These are phyloP conservation scores for Todus mexicanus DNA, from an alignment of 2,797 vertebrate genomes.

Conservation along the genomic window DNA sequence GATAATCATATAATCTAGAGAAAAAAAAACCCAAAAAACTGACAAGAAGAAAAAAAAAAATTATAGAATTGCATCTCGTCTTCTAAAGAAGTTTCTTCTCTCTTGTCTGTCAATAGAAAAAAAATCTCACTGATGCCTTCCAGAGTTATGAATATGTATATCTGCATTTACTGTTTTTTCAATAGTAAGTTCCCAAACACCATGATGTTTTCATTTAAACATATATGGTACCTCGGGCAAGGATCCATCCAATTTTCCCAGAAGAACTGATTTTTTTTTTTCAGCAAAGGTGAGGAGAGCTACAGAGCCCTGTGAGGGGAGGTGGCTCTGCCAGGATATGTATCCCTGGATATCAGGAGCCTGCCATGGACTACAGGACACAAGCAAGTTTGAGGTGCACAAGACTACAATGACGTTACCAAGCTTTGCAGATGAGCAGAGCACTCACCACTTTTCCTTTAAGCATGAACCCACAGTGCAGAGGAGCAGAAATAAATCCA, in stretches of 20 bases:
- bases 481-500: neutral
- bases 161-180: neutral
- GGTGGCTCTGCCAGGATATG: neutral
- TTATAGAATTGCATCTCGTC: neutral
- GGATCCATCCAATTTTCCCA: neutral
- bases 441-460: neutral
- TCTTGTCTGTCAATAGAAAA: neutral
- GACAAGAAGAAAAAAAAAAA: neutral
- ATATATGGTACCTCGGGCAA: neutral
- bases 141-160: neutral
- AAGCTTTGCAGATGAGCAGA: neutral
- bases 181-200: neutral
- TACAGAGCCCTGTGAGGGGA: neutral
- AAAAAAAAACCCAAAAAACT: neutral
- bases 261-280: neutral
- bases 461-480: neutral
- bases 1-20: neutral
- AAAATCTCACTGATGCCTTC: neutral
- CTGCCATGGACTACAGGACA: neutral
- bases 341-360: neutral
- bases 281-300: neutral
- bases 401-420: neutral
- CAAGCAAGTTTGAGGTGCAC: rapidly evolving
- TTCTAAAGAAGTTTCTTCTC: neutral
- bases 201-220: neutral